Evolutionary conservation across 2,888 invertebrate genomes (phyloP), one percentile per base, ranked within the genome.

Genomic region (Pimpla rufipes): DNA sequence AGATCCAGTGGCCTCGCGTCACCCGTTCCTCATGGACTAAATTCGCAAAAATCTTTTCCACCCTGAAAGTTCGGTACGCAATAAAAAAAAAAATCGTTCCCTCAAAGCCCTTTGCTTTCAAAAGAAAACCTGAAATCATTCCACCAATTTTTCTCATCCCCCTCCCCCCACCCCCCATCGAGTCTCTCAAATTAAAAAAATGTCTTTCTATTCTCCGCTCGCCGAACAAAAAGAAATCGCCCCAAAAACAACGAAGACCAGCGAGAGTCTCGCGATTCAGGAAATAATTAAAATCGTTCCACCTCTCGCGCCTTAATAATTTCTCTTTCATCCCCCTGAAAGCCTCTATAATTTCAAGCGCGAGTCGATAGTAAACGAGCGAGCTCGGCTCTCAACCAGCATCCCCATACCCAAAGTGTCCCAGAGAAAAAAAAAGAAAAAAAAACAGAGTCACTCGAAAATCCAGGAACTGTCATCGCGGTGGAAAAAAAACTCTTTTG

Each of bases 261-360:
- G 3, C 42, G 13, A 11, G n/a, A n/a, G n/a, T 11, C 52, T 13
- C 1, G 11, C 23, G 55, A 29, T 57, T 29, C 55, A 13, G 55
- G 29, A 57, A 57, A 57, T 57, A 57, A 57, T 57, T 57, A 11
- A n/a, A n/a, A 11, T 57, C 55, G 23, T 29, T 29, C 29, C 13
- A 29, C 21, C 1, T 8, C 55, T 11, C 29, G 10, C 55, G 21
- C 21, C 21, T 11, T 29, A 57, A 11, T 29, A n/a, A 57, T 57
- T 57, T 57, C 6, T 57, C 55, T 59, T 35, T 35, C 35, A 35
- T 29, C 8, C 55, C 29, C 21, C 21, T 29, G 2, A 35, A 59
- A 59, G 29, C 35, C 29, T 7, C 35, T 35, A n/a, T 59, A 59
- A 35, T 35, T 35, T 35, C 2, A 59, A 29, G 55, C 23, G n/a